Evolutionary conservation across 2,113 vertebrate genomes (phyloP).

Genomic region (Propithecus coquereli): DNA sequence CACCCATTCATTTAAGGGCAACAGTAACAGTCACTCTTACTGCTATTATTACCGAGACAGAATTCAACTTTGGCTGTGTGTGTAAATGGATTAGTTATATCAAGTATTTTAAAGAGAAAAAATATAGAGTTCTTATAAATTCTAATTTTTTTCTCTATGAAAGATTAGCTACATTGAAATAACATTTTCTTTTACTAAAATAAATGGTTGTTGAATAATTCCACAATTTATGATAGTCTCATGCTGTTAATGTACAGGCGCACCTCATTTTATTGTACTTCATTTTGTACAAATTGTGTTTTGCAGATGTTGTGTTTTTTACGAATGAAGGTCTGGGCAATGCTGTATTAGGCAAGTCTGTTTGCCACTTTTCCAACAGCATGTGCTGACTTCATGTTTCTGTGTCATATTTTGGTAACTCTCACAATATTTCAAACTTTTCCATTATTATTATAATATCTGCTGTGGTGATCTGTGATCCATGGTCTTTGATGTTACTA

Average conservation of each 20-base stretch:
- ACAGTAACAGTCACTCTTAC: neutral
- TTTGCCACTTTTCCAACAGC: neutral
- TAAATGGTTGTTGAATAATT: neutral
- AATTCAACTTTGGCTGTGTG: neutral
- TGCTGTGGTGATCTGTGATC: neutral
- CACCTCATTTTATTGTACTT: neutral
- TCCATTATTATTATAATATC: neutral
- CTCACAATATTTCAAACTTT: neutral
- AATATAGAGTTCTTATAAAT: neutral
- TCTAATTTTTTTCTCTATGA: neutral
- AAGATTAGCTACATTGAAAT: neutral
- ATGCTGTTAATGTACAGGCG: neutral
- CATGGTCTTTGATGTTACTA: neutral
- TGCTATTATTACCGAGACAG: neutral
- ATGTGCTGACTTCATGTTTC: too few relatives aligned
- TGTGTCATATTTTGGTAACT: neutral
- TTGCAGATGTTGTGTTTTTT: neutral
- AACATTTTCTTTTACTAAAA: constrained; percentile 28
- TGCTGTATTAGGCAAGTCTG: neutral
- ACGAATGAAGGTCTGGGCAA: neutral
- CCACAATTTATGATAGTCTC: neutral
- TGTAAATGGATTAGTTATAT: neutral
- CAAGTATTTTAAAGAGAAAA: neutral
- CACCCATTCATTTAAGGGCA: neutral
- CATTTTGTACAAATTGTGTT: too few relatives aligned